Evolutionary conservation across 2,888 invertebrate genomes (phyloP).

Genomic region (Trichacis sp.): DNA sequence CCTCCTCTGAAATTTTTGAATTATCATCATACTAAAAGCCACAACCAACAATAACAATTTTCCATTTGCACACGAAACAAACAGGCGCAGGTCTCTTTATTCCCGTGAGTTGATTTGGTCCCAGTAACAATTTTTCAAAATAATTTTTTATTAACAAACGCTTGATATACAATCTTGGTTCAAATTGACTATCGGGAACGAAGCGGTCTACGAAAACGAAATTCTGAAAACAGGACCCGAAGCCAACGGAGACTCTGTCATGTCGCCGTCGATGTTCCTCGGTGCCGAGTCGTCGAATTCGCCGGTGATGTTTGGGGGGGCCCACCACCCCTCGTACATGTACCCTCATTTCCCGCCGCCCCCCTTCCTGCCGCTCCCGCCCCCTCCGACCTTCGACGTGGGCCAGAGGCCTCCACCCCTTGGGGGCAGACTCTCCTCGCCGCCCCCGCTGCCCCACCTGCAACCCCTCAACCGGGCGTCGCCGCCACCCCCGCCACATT

Average conservation of each 20-base stretch:
- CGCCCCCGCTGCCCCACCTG: conserved; percentile 77
- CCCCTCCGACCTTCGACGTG: conserved; percentile 69
- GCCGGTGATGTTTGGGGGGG: conserved; percentile 69
- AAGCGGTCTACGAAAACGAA: conserved; percentile 21
- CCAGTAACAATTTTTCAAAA: background rate
- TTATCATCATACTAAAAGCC: too few species aligned
- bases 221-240: conserved; percentile 71
- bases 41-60: too few species aligned
- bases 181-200: background rate
- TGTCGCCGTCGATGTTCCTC: conserved; percentile 68
- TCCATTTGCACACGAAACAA: background rate
- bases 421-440: conserved; percentile 66
- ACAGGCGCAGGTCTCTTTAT: background rate
- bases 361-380: conserved; percentile 73
- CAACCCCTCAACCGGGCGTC: conserved; percentile 64
- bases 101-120: conserved; percentile 1
- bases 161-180: too few species aligned
- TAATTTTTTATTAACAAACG: too few species aligned
- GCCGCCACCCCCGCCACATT: conserved; percentile 62
- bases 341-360: conserved; percentile 73
- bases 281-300: conserved; percentile 65
- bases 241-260: conserved; percentile 69
- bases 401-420: conserved; percentile 69
- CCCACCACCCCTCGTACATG: conserved; percentile 68
- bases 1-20: too few species aligned